phyloP scores from a whole-genome alignment of 2,113 vertebrate genomes.

The Cyprinodon variegatus region DNA sequence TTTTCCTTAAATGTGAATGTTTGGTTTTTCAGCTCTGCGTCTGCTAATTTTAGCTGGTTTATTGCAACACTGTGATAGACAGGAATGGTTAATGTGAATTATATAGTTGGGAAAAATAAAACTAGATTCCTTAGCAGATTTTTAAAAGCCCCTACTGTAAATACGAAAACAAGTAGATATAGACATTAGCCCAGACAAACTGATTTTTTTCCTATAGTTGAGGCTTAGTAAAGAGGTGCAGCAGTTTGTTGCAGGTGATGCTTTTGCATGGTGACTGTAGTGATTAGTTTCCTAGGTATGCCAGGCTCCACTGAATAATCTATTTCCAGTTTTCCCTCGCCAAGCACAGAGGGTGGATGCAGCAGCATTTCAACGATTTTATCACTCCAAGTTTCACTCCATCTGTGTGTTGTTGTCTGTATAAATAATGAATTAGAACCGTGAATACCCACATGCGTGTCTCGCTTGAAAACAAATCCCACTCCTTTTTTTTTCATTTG shows the following conservation, averaged over 20 bases:
- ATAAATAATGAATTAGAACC: slow-evolving; percentile 9
- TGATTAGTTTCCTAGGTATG: slow-evolving; percentile 3
- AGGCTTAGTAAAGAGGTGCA: not conserved
- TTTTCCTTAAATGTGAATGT: too few relatives aligned
- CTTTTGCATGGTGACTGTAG: not conserved
- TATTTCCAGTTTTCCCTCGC: not conserved
- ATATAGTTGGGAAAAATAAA: too few relatives aligned
- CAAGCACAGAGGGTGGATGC: slow-evolving; percentile 1
- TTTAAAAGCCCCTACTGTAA: too few relatives aligned
- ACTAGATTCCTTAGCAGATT: too few relatives aligned
- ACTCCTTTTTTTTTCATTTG: not conserved
- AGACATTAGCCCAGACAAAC: too few relatives aligned
- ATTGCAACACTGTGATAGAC: too few relatives aligned
- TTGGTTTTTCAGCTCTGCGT: too few relatives aligned
- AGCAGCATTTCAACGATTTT: slow-evolving; percentile 8
- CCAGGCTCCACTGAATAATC: not conserved
- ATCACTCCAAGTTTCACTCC: slow-evolving; percentile 5
- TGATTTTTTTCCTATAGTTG: not conserved
- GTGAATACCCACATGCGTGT: not conserved
- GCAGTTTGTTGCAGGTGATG: not conserved
- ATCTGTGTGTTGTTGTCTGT: slow-evolving; percentile 6
- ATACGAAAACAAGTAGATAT: too few relatives aligned
- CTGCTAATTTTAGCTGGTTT: too few relatives aligned
- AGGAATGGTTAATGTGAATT: too few relatives aligned
- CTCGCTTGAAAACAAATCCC: not conserved